Evolutionary conservation across 2,888 invertebrate genomes (phyloP).

Genomic region (Nebria salina): DNA sequence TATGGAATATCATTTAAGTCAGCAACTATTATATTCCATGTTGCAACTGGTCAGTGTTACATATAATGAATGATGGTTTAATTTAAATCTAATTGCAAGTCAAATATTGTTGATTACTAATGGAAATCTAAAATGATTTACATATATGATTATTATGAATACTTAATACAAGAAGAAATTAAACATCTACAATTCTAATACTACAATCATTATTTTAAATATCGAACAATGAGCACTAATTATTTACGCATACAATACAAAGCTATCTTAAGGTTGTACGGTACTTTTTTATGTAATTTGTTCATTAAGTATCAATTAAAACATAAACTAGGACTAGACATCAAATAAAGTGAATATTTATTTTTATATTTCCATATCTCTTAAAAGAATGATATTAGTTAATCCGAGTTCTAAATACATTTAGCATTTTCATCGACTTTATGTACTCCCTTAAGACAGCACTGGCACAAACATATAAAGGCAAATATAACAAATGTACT

Average conservation of each 20-base stretch:
- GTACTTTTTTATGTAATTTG: no score
- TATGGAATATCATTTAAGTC: conserved; percentile 12
- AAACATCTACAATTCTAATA: conserved; percentile 23
- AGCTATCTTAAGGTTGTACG: neutral
- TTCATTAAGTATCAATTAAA: no score
- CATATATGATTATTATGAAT: neutral
- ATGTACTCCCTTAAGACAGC: conserved; percentile 7
- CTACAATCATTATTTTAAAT: conserved; percentile 30
- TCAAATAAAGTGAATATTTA: no score
- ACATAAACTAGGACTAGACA: no score
- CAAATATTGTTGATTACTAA: neutral
- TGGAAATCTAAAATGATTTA: neutral
- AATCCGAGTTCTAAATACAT: no score
- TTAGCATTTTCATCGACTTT: no score
- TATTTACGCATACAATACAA: neutral
- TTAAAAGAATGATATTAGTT: neutral
- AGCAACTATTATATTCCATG: neutral
- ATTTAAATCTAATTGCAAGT: neutral
- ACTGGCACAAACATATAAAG: conserved; percentile 2
- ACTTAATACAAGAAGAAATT: conserved; percentile 2
- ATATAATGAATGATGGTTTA: conserved; percentile 15
- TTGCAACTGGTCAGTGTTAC: neutral
- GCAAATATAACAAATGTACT: neutral
- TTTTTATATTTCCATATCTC: no score
- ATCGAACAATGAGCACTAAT: conserved; percentile 33